A percentile compares a stretch with the other conserved stretches of the same genome.
These are phyloP conservation scores for Sebastes vulpes DNA, from an alignment of 2,797 vertebrate genomes.

Conservation along the genomic window DNA sequence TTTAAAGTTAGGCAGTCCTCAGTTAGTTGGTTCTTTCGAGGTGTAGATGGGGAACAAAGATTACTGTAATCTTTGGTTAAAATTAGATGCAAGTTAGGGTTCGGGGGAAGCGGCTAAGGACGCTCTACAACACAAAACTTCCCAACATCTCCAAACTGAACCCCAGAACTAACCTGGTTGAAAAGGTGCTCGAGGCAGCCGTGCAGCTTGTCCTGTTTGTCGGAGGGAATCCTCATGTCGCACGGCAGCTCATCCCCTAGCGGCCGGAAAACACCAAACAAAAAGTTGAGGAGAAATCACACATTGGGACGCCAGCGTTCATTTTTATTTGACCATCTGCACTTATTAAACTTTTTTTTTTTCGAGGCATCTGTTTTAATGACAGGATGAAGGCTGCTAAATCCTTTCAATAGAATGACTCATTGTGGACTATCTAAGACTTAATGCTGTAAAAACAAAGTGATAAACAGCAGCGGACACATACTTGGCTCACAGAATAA, in stretches of 20 bases:
- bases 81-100: neutral
- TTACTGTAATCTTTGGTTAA: neutral
- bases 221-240: slow-evolving; percentile 96
- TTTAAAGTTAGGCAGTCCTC: neutral
- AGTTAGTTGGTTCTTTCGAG: neutral
- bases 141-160: neutral
- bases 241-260: slow-evolving; percentile 96
- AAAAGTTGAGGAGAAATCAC: neutral
- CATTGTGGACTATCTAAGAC: neutral
- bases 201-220: slow-evolving; percentile 98
- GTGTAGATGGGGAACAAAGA: neutral
- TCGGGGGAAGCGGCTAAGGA: neutral
- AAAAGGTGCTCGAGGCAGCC: slow-evolving; percentile 98
- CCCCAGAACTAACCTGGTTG: slow-evolving; percentile 89
- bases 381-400: neutral
- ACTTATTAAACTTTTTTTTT: slow-evolving; percentile 1
- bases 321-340: neutral
- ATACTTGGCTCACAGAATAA: slow-evolving; percentile 16
- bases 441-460: slow-evolving; percentile 19
- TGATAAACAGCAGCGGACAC: slow-evolving; percentile 28
- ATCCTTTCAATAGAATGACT: neutral
- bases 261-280: slow-evolving; percentile 2
- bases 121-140: neutral
- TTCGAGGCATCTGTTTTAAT: slow-evolving; percentile 6
- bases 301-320: neutral